Base-by-base conservation (phyloP, 2,797 vertebrate species). In the Columba guinea region DNA sequence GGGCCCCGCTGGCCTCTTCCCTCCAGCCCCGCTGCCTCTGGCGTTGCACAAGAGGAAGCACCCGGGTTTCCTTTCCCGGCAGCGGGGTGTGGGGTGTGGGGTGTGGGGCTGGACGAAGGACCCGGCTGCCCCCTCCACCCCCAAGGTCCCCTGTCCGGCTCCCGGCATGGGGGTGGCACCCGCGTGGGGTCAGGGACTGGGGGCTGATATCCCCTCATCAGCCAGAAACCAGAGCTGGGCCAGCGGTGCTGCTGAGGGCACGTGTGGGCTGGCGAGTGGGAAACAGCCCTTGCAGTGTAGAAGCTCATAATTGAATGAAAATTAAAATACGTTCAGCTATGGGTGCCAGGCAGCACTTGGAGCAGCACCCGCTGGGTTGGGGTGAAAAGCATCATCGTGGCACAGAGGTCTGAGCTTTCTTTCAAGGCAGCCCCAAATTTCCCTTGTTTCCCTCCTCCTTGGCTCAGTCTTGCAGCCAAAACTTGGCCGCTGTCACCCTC, bases 181-280 rank as follows among this genome's bases (percentile, higher is more conserved):
- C 0, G 0, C 6, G 3, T 23, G 69, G 35, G 59, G 10, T 2
- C 2, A 1, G 68, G 58, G 9, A 24, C 30, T 0, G 0, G 46
- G 23, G 34, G 16, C 26, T 16, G 9, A 19, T 16, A 23, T 53
- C 52, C 18, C 21, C 37, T 27, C 35, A 2, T 13, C 0, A 0
- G 28, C 11, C 10, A 2, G 1, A 58, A 69, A 22, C 52, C 0
- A 0, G 35, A 62, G 62, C 5, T 0, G 4, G 27, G n/a, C 70
- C 1, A 0, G 46, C 0, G 1, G 34, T 2, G 2, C 46, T 51
- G 52, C 69, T 10, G 5, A 35, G 70, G n/a, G 26, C 1, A 1
- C 0, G 0, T 13, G 0, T 34, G 28, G 37, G 23, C 60, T 64
- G 35, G 21, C 23, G 6, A 37, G 35, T 78, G 18, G 6, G 22